Evolutionary conservation across 2,888 invertebrate species (phyloP), one percentile per base, ranked within the genome.

Genomic region (Seira sanloemensis): DNA sequence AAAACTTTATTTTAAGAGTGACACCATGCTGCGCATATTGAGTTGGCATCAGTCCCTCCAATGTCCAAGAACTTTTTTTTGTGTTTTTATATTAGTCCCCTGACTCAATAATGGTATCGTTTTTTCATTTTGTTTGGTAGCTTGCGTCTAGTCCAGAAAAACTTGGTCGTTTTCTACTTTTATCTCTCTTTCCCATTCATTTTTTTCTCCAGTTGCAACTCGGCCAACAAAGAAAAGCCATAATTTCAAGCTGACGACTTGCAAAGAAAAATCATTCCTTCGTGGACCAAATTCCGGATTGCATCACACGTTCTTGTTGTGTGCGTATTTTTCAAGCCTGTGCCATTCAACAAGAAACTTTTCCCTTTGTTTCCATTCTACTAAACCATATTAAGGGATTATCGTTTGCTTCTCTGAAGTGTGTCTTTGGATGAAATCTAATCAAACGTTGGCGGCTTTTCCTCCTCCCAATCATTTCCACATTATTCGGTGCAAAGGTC

Each of bases 221-320:
- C 62, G 81, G 75, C 69, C 81, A 81, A 37, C 26, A 68, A 27
- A 62, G 69, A 62, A 69, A 80, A 75, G 81, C 68, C 69, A 81
- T 81, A 81, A 81, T 73, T 81, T 81, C 81, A 75, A 81, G 81
- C 81, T 81, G 81, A 75, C 81, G 81, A 75, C 81, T 37, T 37
- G 5, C 4, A 37, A 37, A 4, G 5, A 37, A 37, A 37, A 37
- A 37, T 37, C 37, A 37, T 37, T 37, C 37, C 37, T 37, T 7
- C 12, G 37, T 37, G 4, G 5, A 7, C 37, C 12, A 12, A 7
- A 4, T 37, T 4, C 12, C 37, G 37, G 5, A 37, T 7, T 12
- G 37, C 37, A 37, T 37, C 37, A 37, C 58, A 0, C 58, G 24
- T 71, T 71, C 73, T 50, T 23, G 54, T 73, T 5, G 18, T 23